Percentiles rank a stretch among this genome's conserved stretches.
phyloP scores from a whole-genome alignment of 2,113 vertebrate species.

The Pseudorectes ferrugineus region DNA sequence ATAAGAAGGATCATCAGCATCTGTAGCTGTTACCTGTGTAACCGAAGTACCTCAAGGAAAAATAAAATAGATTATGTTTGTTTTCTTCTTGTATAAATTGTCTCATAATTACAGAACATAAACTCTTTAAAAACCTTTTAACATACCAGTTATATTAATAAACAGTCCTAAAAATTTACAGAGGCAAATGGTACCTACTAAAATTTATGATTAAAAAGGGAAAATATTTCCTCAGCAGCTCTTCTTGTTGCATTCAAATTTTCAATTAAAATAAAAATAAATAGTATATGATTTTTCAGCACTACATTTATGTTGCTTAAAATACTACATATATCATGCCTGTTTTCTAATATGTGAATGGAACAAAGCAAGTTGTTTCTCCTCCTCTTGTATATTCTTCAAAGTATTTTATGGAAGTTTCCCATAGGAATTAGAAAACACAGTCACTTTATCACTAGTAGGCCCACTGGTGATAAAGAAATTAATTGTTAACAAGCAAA shows the following conservation, averaged over 20 bases:
- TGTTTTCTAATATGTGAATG: background rate
- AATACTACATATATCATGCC: background rate
- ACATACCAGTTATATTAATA: background rate
- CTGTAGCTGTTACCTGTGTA: constrained; percentile 89
- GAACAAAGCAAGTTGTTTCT: background rate
- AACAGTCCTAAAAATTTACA: background rate
- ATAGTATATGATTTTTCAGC: rapidly evolving
- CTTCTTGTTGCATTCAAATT: background rate
- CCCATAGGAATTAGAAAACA: background rate
- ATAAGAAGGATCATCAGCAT: constrained; percentile 84
- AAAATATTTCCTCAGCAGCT: background rate
- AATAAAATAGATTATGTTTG: background rate
- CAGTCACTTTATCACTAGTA: background rate
- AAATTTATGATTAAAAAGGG: background rate
- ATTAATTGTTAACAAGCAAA: constrained; percentile 15
- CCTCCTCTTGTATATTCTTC: background rate
- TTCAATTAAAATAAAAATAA: background rate
- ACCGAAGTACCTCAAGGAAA: constrained; percentile 84
- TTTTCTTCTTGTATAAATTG: background rate
- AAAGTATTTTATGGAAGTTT: background rate
- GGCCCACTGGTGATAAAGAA: background rate
- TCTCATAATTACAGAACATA: background rate
- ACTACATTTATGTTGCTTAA: background rate
- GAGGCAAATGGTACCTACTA: background rate
- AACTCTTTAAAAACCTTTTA: background rate